Evolutionary conservation across 2,113 vertebrate genomes (phyloP), one percentile per base, ranked within the genome.

Genomic region (Aleadryas rufinucha): DNA sequence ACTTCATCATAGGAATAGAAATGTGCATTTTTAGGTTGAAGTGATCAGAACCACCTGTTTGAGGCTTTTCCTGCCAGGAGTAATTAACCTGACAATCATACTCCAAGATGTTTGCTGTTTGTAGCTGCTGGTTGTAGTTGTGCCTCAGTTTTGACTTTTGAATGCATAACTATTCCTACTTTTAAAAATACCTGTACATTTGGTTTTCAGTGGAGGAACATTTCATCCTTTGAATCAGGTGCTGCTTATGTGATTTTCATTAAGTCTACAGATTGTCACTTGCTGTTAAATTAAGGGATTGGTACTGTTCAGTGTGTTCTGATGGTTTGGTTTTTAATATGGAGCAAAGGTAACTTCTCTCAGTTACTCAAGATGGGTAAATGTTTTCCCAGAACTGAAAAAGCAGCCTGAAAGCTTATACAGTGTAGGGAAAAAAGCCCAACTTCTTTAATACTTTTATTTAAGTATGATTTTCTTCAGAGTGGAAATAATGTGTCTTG

Each of bases 391-490:
- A 74, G 71, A 94, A 50, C 16, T 87, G 42, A 68, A 90, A 80
- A 63, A 27, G 11, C 28, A 87, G 33, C 26, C 60, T 74, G 59
- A 54, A 75, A 78, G 45, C 30, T 82, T 35, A 11, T 5, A 41
- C 4, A 63, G 37, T 0, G 0, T 44, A 41, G 30, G 80, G 11
- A 5, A 18, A 23, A 33, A 70, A 2, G 0, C 4, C 6, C 10
- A 44, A 4, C 4, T 42, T 52, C 23, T 66, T 56, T 13, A 80
- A 31, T 77, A 37, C 13, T 76, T 79, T 83, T 64, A 44, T 83
- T 93, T 60, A 35, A 90, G 39, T 78, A 21, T 4, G 0, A 27
- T 50, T 87, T 87, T n/a, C 54, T 87, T 57, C 9, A 6, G 42
- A 28, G 18, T 26, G 20, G 1, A 12, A 59, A 47, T 11, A 44